These are phyloP conservation scores for Dermochelys coriacea DNA, from an alignment of 2,797 vertebrate genomes.

Conservation along the genomic window DNA sequence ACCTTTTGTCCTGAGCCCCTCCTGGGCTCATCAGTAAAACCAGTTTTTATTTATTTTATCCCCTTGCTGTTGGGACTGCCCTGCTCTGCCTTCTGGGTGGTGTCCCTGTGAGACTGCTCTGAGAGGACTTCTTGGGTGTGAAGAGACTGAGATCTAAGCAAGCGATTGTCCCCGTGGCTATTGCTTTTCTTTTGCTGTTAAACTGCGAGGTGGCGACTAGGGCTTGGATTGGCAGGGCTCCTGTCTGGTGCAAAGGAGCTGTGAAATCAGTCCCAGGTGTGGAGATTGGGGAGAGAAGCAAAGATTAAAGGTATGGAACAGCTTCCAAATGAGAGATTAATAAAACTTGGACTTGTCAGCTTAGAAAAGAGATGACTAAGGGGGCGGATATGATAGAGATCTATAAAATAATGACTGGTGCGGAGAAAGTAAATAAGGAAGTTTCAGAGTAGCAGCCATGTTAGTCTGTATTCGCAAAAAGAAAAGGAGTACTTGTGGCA, in stretches of 20 bases:
- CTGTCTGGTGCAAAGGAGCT: not conserved
- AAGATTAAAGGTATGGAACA: no score
- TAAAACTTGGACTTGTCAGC: no score
- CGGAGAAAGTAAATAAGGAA: no score
- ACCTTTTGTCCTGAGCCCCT: not conserved
- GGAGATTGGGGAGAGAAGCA: not conserved
- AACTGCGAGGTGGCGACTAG: slow-evolving; percentile 52
- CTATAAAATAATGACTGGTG: no score
- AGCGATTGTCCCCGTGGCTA: not conserved
- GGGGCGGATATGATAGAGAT: no score
- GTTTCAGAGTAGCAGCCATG: no score
- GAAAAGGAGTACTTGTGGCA: no score
- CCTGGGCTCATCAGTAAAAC: slow-evolving; percentile 42
- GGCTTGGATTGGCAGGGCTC: slow-evolving; percentile 37
- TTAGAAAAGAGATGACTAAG: no score
- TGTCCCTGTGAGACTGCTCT: slow-evolving; percentile 30
- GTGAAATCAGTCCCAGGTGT: not conserved
- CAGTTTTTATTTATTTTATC: slow-evolving; percentile 28
- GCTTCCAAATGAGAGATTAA: no score
- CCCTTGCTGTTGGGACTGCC: slow-evolving; percentile 23
- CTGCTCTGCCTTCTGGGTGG: slow-evolving; percentile 45
- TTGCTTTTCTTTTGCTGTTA: slow-evolving; percentile 31
- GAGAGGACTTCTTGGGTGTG: slow-evolving; percentile 51
- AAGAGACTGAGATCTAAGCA: slow-evolving; percentile 16
- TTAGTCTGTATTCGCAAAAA: no score